A percentile compares a stretch with the other conserved stretches of the same genome.
phyloP scores from a whole-genome alignment of 2,888 invertebrate genomes.

The Dichetophora obliterata region DNA sequence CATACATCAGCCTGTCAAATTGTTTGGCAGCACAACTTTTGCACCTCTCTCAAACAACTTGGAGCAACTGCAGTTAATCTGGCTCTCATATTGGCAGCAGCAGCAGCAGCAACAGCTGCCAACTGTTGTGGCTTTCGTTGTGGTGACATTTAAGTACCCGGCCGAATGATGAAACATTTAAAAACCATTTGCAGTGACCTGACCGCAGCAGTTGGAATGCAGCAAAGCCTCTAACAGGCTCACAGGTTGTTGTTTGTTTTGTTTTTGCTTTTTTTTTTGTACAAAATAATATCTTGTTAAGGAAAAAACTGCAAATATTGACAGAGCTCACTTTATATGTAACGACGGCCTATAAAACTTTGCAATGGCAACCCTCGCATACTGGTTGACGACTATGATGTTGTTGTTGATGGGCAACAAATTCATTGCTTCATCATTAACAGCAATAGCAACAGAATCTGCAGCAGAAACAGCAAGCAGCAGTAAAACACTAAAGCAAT shows the following conservation, averaged over 20 bases:
- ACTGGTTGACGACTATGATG: conserved; percentile 8
- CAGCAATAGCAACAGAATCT: conserved; percentile 26
- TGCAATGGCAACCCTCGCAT: background rate
- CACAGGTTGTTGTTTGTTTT: background rate
- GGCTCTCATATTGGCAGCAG: conserved; percentile 32
- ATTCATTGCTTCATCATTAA: conserved; percentile 39
- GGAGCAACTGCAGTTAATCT: conserved; percentile 12
- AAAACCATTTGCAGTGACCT: conserved; percentile 41
- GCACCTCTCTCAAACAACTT: background rate
- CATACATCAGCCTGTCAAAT: background rate
- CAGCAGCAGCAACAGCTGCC: conserved; percentile 30
- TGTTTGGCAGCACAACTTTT: background rate
- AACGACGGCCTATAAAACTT: too few species aligned
- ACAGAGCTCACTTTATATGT: background rate
- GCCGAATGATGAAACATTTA: conserved; percentile 39
- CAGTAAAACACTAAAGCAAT: background rate
- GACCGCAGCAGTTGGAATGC: too few species aligned
- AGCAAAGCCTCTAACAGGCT: background rate
- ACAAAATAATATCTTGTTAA: background rate
- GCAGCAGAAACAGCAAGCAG: conserved; percentile 9
- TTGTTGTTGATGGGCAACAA: conserved; percentile 30
- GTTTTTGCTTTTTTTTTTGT: background rate
- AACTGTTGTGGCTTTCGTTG: conserved; percentile 41
- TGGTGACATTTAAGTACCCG: conserved; percentile 48
- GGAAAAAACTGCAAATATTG: background rate